Base-by-base conservation (phyloP, 2,888 invertebrate species). In the Kryphioiulus occultus region DNA sequence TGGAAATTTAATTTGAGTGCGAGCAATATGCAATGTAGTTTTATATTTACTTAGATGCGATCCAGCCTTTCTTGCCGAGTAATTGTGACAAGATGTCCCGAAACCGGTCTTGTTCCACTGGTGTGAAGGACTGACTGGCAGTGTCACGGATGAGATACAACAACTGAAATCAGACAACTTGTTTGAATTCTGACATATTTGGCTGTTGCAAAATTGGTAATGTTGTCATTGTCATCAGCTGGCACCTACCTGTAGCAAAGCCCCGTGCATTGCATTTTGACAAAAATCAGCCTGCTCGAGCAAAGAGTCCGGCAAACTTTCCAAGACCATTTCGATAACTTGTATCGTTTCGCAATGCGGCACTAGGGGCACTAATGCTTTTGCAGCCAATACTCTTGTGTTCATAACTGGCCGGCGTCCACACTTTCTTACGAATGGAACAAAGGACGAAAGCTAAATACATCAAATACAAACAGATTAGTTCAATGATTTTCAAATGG, bases 321-420 rank as follows among this genome's bases (percentile, higher is more conserved):
- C 89, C 87, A 93, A 90, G 53, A 93, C 90, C 85, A 91, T 90
- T 35, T 89, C 88, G 10, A 93, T 89, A 44, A 91, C 91, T 68
- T 90, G 39, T 89, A 90, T 86, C 35, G 91, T 90, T 47, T 91
- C 91, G 85, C 92, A 91, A 88, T 92, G 92, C 0, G 93, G 89
- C 85, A 95, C 93, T 88, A 95, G 92, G 32, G 95, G 94, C 30
- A 94, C 93, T 42, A 95, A 92, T 0, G 96, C 96, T 90, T 93
- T 94, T 0, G 96, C 96, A 0, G 96, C 95, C 89, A 96, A 93
- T 90, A 94, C 93, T 59, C 97, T 93, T 0, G 95, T 95, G 91
- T 95, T 94, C 91, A 94, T 93, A 89, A 95, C 94, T 17, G 94
- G 92, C 91, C 95, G 95, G 84, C 92, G 92, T 1, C 95, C 94